These are phyloP conservation scores for Melolontha melolontha DNA, from an alignment of 2,888 invertebrate genomes.

Conservation along the genomic window DNA sequence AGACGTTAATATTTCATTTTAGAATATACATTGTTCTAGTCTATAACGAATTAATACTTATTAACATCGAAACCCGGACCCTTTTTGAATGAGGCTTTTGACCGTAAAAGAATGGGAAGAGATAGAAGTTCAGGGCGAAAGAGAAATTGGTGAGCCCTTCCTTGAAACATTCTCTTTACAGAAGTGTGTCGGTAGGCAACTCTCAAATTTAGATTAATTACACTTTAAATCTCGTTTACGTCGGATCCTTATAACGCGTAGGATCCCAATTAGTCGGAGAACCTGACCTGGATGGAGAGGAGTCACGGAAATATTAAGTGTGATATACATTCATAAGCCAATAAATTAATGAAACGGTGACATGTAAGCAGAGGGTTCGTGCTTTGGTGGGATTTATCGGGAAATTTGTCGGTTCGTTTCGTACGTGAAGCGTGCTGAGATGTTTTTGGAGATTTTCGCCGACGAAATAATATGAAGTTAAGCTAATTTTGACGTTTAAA, in stretches of 20 bases:
- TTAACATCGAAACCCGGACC: too few relatives aligned
- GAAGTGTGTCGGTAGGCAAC: slow-evolving; percentile 41
- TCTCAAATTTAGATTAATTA: slow-evolving; percentile 52
- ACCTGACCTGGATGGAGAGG: slow-evolving; percentile 36
- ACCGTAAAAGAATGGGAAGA: too few relatives aligned
- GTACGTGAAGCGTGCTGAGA: background rate
- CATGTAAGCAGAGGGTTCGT: slow-evolving; percentile 21
- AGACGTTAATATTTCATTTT: too few relatives aligned
- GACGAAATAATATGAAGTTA: too few relatives aligned
- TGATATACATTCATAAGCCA: slow-evolving; percentile 39
- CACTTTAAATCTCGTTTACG: slow-evolving; percentile 50
- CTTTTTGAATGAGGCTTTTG: too few relatives aligned
- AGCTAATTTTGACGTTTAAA: too few relatives aligned
- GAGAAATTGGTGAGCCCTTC: background rate
- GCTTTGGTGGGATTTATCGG: slow-evolving; percentile 15
- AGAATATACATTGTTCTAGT: too few relatives aligned
- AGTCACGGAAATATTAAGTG: slow-evolving; percentile 29
- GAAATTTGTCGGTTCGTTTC: background rate
- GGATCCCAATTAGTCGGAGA: slow-evolving; percentile 45
- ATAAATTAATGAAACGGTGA: slow-evolving; percentile 36
- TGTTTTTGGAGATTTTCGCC: too few relatives aligned
- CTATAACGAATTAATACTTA: too few relatives aligned
- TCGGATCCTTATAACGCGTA: slow-evolving; percentile 49
- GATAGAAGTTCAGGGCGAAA: too few relatives aligned
- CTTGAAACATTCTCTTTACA: slow-evolving; percentile 10